Percentiles rank a stretch among this genome's conserved stretches.
These are phyloP conservation scores for Eptatretus atami DNA, from an alignment of 2,797 vertebrate species.

Conservation along the genomic window DNA sequence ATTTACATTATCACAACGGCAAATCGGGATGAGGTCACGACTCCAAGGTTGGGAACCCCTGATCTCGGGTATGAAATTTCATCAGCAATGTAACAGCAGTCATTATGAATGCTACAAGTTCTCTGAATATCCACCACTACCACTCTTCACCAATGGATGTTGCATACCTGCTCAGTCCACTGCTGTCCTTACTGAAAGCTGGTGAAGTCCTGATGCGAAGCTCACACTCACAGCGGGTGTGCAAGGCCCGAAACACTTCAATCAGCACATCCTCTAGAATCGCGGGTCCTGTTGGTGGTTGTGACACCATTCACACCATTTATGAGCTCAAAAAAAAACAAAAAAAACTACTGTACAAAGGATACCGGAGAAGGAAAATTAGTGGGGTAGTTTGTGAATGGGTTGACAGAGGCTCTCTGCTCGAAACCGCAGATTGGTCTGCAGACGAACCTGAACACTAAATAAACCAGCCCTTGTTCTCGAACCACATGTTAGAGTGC, in stretches of 20 bases:
- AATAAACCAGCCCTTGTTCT: background rate
- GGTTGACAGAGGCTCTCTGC: background rate
- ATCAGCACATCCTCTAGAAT: slow-evolving; percentile 87
- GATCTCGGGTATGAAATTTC: too few species aligned
- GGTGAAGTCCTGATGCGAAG: slow-evolving; percentile 55
- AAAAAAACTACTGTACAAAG: too few species aligned
- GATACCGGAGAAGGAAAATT: background rate
- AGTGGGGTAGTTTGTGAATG: slow-evolving; percentile 7
- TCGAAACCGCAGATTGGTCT: background rate
- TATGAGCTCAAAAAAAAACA: too few species aligned
- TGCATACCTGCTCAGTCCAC: slow-evolving; percentile 65
- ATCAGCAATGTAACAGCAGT: too few species aligned
- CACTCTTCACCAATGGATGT: too few species aligned
- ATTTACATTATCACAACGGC: too few species aligned
- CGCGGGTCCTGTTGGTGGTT: slow-evolving; percentile 27
- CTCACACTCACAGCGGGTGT: slow-evolving; percentile 67
- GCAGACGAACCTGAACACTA: too few species aligned
- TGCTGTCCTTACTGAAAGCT: slow-evolving; percentile 68
- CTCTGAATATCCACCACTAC: too few species aligned
- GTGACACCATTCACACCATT: too few species aligned
- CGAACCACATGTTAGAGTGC: background rate
- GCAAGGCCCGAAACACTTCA: slow-evolving; percentile 65
- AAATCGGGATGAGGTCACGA: too few species aligned
- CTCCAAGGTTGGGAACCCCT: too few species aligned
- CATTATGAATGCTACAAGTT: too few species aligned